These are phyloP conservation scores for Stomorhina lunata DNA, from an alignment of 2,888 invertebrate species.

Conservation along the genomic window DNA sequence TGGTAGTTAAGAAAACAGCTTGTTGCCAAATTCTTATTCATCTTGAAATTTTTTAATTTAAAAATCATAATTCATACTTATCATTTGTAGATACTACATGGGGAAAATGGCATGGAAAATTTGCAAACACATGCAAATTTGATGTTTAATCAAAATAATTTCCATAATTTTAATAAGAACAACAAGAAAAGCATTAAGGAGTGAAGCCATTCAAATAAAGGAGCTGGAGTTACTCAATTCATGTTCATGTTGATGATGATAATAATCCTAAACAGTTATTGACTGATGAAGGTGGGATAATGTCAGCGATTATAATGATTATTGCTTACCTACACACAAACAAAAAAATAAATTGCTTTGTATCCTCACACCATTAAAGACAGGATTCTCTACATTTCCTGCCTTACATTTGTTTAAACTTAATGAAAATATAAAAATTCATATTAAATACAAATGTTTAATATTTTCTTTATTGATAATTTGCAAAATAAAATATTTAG, in stretches of 20 bases:
- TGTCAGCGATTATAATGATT: slow-evolving; percentile 63
- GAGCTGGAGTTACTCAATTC: neutral
- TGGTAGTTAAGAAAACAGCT: slow-evolving; percentile 37
- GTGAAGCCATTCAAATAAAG: slow-evolving; percentile 18
- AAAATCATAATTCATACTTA: slow-evolving; percentile 46
- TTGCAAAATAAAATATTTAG: slow-evolving; percentile 38
- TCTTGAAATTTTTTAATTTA: slow-evolving; percentile 29
- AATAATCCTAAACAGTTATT: slow-evolving; percentile 15
- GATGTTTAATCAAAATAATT: slow-evolving; percentile 63
- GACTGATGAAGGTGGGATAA: slow-evolving; percentile 54
- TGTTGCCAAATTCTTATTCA: slow-evolving; percentile 30
- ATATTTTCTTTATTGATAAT: slow-evolving; percentile 28
- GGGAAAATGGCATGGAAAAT: slow-evolving; percentile 41
- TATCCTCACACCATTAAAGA: neutral
- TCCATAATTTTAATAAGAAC: slow-evolving; percentile 62
- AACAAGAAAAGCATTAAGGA: neutral
- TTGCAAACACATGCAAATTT: slow-evolving; percentile 63
- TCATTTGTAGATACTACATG: no score
- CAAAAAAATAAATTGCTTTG: slow-evolving; percentile 14
- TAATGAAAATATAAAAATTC: slow-evolving; percentile 47
- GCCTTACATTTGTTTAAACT: slow-evolving; percentile 23
- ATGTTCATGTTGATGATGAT: slow-evolving; percentile 4
- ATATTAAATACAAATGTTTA: slow-evolving; percentile 33
- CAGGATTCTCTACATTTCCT: neutral
- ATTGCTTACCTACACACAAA: slow-evolving; percentile 30